Conservation (phyloP, 2,888 invertebrate species). For the Sarcophaga carnaria region DNA sequence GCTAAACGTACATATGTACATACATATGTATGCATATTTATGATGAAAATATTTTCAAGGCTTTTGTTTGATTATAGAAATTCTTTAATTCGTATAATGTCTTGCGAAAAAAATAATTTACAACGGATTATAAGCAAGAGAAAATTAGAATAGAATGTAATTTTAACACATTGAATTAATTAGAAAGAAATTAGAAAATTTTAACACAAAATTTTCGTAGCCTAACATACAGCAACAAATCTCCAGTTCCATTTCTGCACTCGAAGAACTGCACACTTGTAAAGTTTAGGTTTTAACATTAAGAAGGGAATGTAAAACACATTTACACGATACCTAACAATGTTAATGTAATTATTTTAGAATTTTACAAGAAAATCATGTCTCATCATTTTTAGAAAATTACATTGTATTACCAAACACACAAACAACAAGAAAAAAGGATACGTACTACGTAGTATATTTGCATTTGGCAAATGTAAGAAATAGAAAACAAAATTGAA, state of each 20-base stretch:
- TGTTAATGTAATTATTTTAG: slow-evolving; percentile 50
- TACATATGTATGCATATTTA: background rate
- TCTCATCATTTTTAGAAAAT: slow-evolving; percentile 45
- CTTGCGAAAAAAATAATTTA: too few relatives aligned
- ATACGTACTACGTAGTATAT: slow-evolving; percentile 1
- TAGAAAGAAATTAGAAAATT: too few relatives aligned
- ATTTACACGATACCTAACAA: background rate
- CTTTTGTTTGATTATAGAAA: slow-evolving; percentile 19
- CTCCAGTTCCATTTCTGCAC: too few relatives aligned
- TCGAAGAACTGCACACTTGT: too few relatives aligned
- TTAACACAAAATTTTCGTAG: too few relatives aligned
- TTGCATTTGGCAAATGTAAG: slow-evolving; percentile 18
- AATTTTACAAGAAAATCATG: slow-evolving; percentile 58
- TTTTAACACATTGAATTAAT: too few relatives aligned
- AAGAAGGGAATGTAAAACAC: background rate
- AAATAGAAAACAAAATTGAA: background rate
- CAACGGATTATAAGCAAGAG: too few relatives aligned
- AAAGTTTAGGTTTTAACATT: too few relatives aligned
- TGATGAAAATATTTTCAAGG: slow-evolving; percentile 35
- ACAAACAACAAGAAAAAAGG: background rate
- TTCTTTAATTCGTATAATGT: too few relatives aligned
- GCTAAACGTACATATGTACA: background rate
- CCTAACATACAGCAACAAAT: too few relatives aligned
- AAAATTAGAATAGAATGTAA: too few relatives aligned
- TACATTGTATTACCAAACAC: slow-evolving; percentile 4